Evolutionary conservation across 2,888 invertebrate species (phyloP).

Genomic region (Nasonia oneida): DNA sequence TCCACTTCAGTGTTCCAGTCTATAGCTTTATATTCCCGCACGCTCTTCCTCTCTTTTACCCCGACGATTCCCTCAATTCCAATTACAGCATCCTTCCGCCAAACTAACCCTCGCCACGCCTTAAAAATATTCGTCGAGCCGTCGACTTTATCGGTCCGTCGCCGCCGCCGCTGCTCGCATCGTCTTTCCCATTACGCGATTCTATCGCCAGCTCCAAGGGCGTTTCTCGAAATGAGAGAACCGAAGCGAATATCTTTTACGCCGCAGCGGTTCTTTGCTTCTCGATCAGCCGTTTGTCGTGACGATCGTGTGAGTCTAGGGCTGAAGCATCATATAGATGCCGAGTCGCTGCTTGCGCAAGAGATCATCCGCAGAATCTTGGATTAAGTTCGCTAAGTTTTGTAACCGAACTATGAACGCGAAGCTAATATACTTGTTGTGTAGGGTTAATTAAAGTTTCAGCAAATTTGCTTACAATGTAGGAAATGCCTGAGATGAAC

Average conservation of each 20-base stretch:
- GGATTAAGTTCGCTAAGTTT: slow-evolving; percentile 11
- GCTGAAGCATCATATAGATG: neutral
- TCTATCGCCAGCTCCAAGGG: neutral
- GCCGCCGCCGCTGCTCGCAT: neutral
- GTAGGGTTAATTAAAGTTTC: no score
- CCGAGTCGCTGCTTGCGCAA: neutral
- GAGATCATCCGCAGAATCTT: neutral
- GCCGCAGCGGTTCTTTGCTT: neutral
- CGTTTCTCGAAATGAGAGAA: neutral
- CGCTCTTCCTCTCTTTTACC: neutral
- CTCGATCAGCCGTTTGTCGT: neutral
- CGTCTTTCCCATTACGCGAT: neutral
- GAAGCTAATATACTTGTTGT: no score
- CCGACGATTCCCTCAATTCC: neutral
- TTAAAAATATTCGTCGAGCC: neutral
- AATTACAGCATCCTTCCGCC: neutral
- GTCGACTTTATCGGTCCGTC: neutral
- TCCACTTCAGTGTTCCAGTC: neutral
- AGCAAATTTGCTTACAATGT: neutral
- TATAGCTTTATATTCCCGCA: neutral
- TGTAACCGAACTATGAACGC: no score
- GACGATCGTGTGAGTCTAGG: neutral
- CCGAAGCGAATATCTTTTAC: neutral
- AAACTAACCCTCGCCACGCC: slow-evolving; percentile 5
- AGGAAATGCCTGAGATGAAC: no score